These are phyloP conservation scores for Gymnocephalus cernua DNA, from an alignment of 2,113 vertebrate species.

Conservation along the genomic window DNA sequence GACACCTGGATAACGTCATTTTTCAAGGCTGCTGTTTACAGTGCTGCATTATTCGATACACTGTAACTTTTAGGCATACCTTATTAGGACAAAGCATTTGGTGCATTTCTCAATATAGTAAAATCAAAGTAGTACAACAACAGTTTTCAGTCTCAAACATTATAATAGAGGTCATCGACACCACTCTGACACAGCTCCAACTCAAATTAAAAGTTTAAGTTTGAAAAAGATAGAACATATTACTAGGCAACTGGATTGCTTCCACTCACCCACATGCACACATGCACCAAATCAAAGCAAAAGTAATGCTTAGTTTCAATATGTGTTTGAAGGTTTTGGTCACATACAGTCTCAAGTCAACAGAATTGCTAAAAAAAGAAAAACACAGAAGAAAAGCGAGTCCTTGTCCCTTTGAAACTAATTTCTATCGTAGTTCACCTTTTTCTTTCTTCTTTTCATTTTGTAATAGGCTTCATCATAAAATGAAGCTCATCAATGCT, in stretches of 20 bases:
- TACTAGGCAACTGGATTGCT: slow-evolving; percentile 23
- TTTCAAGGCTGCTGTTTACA: background rate
- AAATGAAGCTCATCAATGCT: slow-evolving; percentile 79
- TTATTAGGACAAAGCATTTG: background rate
- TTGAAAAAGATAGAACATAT: slow-evolving; percentile 27
- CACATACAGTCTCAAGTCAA: slow-evolving; percentile 22
- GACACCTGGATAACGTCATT: background rate
- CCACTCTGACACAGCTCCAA: background rate
- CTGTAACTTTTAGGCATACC: background rate
- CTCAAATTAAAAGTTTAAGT: background rate
- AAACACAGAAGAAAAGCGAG: too few relatives aligned
- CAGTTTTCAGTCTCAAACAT: background rate
- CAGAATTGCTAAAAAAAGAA: slow-evolving; percentile 45
- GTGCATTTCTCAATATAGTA: background rate
- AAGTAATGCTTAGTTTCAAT: background rate
- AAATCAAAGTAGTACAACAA: background rate
- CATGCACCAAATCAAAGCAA: background rate
- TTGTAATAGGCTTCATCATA: slow-evolving; percentile 75
- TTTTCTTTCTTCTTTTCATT: slow-evolving; percentile 42
- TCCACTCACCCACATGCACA: slow-evolving; percentile 21
- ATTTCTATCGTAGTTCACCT: slow-evolving; percentile 20
- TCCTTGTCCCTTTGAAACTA: slow-evolving; percentile 26
- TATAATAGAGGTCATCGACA: background rate
- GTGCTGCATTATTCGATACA: background rate
- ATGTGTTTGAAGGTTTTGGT: slow-evolving; percentile 35